A percentile compares a stretch with the other conserved stretches of the same genome.
These are phyloP conservation scores for Ciconia stormi DNA, from an alignment of 2,113 vertebrate species.

Conservation along the genomic window DNA sequence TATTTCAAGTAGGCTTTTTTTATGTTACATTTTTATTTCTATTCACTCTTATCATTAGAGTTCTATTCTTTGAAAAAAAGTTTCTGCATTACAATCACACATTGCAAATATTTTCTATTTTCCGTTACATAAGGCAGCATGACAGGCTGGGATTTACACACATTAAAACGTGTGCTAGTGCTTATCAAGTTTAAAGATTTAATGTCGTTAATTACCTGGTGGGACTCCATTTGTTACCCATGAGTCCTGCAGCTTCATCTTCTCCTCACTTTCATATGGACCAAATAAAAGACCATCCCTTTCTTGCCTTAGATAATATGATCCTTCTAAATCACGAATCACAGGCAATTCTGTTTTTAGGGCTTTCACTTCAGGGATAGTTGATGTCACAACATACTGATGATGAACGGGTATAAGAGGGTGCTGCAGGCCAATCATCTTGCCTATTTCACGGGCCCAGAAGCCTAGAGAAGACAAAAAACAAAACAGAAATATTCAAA, in stretches of 20 bases:
- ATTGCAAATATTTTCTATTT: neutral
- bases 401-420: conserved; percentile 95
- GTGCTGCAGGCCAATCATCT: conserved; percentile 89
- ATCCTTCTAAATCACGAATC: conserved; percentile 92
- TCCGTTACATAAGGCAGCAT: neutral
- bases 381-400: conserved; percentile 93
- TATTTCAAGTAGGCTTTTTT: neutral
- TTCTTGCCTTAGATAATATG: conserved; percentile 93
- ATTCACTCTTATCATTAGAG: neutral
- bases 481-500: neutral
- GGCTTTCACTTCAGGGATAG: conserved; percentile 92
- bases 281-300: conserved; percentile 93
- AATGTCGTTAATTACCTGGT: conserved; percentile 77
- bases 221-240: conserved; percentile 92
- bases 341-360: conserved; percentile 89
- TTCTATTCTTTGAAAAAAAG: neutral
- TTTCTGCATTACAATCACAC: neutral
- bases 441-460: conserved; percentile 93
- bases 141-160: neutral
- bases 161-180: neutral
- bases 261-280: conserved; percentile 91
- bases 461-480: conserved; percentile 79
- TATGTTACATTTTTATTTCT: neutral
- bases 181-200: neutral
- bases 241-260: conserved; percentile 93